Base-by-base conservation (phyloP, 2,888 invertebrate species). In the Oxytorus armatus region DNA sequence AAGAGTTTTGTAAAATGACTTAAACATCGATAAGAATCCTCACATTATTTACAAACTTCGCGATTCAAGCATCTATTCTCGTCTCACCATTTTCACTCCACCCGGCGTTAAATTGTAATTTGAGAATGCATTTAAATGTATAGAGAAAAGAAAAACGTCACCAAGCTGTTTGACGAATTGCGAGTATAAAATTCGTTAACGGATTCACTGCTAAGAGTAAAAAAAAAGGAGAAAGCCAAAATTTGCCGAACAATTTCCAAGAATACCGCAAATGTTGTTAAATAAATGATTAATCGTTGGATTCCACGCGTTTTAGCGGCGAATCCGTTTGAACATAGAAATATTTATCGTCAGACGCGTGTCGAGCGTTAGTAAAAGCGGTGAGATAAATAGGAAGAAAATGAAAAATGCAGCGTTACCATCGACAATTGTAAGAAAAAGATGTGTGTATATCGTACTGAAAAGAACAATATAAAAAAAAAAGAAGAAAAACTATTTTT, bases 371-470 rank as follows among this genome's bases (percentile, higher is more conserved):
- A 74, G 63, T 70, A 14, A 16, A 51, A 36, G 29, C 59, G 33
- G 55, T 61, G 57, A 57, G 51, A 57, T 59, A 1, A 33, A 25
- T n/a, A n/a, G n/a, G 29, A 29, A 29, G n/a, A n/a, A 33, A 65
- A 53, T 14, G 23, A 73, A 66, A 68, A 65, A 18, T 69, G 49
- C 25, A 69, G 53, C 51, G 8, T 68, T 59, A 69, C 63, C 63
- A 57, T 63, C 16, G 29, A 73, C 57, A 76, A 51, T 63, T 65
- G 16, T 36, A 3, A 29, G 18, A 14, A 76, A 68, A 68, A 66
- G 36, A 42, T 75, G 59, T 76, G 36, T 49, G 74, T 59, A 25
- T 39, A 77, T 11, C n/a, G n/a, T n/a, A n/a, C n/a, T n/a, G n/a
- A n/a, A n/a, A n/a, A n/a, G n/a, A n/a, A n/a, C n/a, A n/a, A n/a